These are phyloP conservation scores for Trichopria drosophilae DNA, from an alignment of 2,888 invertebrate genomes.

Conservation along the genomic window DNA sequence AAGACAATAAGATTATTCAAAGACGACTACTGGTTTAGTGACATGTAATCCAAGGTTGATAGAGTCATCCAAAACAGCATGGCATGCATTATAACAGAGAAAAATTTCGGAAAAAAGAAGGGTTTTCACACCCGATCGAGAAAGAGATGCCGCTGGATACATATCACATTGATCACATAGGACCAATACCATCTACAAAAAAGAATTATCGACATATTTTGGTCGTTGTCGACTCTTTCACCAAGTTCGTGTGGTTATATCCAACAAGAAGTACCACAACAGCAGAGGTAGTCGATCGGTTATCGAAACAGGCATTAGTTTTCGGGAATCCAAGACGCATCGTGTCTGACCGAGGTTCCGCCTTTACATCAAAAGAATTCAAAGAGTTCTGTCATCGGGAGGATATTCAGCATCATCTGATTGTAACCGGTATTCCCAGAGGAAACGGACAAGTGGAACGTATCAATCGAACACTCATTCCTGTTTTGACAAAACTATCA, in stretches of 20 bases:
- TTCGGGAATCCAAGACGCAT: slow-evolving; percentile 33
- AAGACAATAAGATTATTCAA: slow-evolving; percentile 15
- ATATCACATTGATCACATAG: slow-evolving; percentile 21
- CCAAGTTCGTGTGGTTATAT: slow-evolving; percentile 32
- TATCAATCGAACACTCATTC: too few species aligned
- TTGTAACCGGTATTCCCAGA: too few species aligned
- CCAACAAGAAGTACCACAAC: slow-evolving; percentile 25
- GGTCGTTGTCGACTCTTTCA: slow-evolving; percentile 25
- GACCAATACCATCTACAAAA: slow-evolving; percentile 21
- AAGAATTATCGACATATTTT: slow-evolving; percentile 30
- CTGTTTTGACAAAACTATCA: too few species aligned
- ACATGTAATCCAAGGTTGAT: slow-evolving; percentile 16
- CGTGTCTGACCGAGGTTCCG: slow-evolving; percentile 23
- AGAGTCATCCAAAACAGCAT: slow-evolving; percentile 21
- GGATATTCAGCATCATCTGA: slow-evolving; percentile 32
- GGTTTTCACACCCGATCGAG: slow-evolving; percentile 19
- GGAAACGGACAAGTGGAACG: too few species aligned
- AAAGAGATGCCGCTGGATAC: slow-evolving; percentile 15
- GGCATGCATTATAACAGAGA: slow-evolving; percentile 20
- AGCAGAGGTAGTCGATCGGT: slow-evolving; percentile 18
- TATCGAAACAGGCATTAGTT: slow-evolving; percentile 21
- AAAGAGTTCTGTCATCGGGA: slow-evolving; percentile 25
- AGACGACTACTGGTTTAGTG: slow-evolving; percentile 19
- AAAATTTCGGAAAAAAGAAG: slow-evolving; percentile 26
- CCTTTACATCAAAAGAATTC: slow-evolving; percentile 26